Evolutionary conservation across 2,113 vertebrate species (phyloP).

Genomic region (Polypterus bichir): DNA sequence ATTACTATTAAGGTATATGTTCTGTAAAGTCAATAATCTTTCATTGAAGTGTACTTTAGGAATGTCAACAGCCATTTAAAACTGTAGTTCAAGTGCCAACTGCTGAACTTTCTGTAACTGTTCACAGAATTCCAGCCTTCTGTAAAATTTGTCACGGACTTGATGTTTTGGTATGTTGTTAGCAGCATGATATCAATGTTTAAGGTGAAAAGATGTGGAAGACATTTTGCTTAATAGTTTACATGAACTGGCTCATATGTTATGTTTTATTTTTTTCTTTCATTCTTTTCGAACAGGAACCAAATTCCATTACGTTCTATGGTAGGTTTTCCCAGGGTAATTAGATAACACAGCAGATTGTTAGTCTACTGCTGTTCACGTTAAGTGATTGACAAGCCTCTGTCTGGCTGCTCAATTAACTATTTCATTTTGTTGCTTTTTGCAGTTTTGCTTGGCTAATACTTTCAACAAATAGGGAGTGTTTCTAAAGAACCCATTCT

Average conservation of each 20-base stretch:
- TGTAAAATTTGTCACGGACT: too few species aligned
- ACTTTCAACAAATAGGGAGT: slow-evolving; percentile 97
- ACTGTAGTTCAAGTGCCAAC: too few species aligned
- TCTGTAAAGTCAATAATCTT: too few species aligned
- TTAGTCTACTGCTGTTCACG: slow-evolving; percentile 70
- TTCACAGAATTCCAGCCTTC: too few species aligned
- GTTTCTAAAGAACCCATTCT: slow-evolving; percentile 94
- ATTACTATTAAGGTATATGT: too few species aligned
- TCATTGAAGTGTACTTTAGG: too few species aligned
- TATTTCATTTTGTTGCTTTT: slow-evolving; percentile 97
- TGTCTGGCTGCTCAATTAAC: slow-evolving; percentile 99
- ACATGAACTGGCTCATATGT: not conserved
- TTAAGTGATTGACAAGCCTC: slow-evolving; percentile 98
- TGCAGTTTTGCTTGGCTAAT: slow-evolving; percentile 98
- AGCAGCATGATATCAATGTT: too few species aligned
- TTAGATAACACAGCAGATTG: slow-evolving; percentile 60
- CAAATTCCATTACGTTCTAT: slow-evolving; percentile 67
- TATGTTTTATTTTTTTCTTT: not conserved
- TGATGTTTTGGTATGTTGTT: too few species aligned
- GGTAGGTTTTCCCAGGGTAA: slow-evolving; percentile 73
- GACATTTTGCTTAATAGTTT: too few species aligned
- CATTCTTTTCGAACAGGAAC: slow-evolving; percentile 37
- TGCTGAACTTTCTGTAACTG: too few species aligned
- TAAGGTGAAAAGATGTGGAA: too few species aligned
- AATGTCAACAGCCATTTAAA: too few species aligned